Evolutionary conservation across 2,113 vertebrate species (phyloP), one percentile per base, ranked within the genome.

Genomic region (Lepus europaeus): DNA sequence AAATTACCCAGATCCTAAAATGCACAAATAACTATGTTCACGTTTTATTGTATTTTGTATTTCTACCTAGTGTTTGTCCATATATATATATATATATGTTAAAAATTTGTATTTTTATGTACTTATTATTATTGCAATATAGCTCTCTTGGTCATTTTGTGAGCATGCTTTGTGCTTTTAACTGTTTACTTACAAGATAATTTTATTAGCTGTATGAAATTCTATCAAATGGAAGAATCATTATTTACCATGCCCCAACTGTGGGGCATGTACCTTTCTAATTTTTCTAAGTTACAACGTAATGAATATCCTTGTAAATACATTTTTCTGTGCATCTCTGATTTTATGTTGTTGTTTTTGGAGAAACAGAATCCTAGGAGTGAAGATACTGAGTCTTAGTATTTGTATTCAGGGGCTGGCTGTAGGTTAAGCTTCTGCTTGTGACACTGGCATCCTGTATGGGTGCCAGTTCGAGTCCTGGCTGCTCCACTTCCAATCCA

Each of bases 261-360:
- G 49, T 92, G 45, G 69, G 45, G 4, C 45, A 17, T 92, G 22
- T 31, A 25, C 23, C 19, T 61, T 93, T 86, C 22, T 70, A 61
- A 56, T 27, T 86, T 95, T 96, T 94, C 49, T 83, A n/a, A 77
- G n/a, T 56, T 70, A 4, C 63, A 66, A 53, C 76, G 80, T 68
- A 77, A 82, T 85, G n/a, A 69, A 45, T 29, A 93, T 91, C 11
- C 36, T 90, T 81, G 31, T 90, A 94, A 90, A 79, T 70, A 73
- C 69, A 74, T 13, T 89, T 92, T 93, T 95, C 19, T 90, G 22
- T 89, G 45, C 51, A 69, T 90, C 31, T 94, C 63, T 94, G 64
- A 13, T 56, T 81, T 85, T 92, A 59, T 74, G 51, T 93, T 81
- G 11, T 39, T 87, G 4, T 93, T 89, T 89, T 91, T 63, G 27